Base-by-base conservation (phyloP, 1,140 invertebrate species). In the Chionoecetes opilio region DNA sequence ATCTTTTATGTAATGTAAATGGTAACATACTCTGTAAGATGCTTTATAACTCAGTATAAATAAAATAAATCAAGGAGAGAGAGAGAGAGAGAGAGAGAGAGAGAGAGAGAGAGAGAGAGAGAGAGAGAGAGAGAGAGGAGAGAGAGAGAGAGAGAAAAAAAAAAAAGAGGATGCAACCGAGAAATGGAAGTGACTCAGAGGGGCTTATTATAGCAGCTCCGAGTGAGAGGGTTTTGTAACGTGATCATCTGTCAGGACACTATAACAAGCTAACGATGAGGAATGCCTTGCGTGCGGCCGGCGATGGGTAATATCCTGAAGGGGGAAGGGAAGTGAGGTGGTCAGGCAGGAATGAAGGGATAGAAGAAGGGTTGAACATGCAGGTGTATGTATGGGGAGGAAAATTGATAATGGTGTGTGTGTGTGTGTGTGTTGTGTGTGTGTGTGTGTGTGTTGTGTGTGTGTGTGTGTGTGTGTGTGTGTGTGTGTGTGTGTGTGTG, bases 161-260 rank as follows among this genome's bases (percentile, higher is more conserved):
- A 63, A 63, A 21, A 63, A 21, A 63, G 53, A 63, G 53, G 53
- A 63, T 63, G 17, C 53, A 21, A 21, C 53, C 26, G 53, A 26
- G 53, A 63, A 63, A 26, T 63, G 53, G 53, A 26, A 9, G 63
- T 75, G 63, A 75, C 63, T 75, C 63, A 75, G 63, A 75, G 21
- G 21, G n/a, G 5, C 63, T 75, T 75, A 75, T 75, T 75, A 75
- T 75, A 75, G 63, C 63, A 0, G 21, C 11, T 17, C 63, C 21
- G 63, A 75, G 26, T 75, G 63, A 21, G 21, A 26, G 21, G 63
- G 63, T 0, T 53, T 17, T 53, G 46, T 53, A 53, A 53, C 46
- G 26, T n/a, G 63, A 75, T n/a, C 63, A 75, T 75, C 63, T 75
- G 63, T 75, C 63, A 75, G 63, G 63, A n/a, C 63, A 75, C 63